phyloP scores from a whole-genome alignment of 2,797 vertebrate genomes.

The Rhinatrema bivittatum region DNA sequence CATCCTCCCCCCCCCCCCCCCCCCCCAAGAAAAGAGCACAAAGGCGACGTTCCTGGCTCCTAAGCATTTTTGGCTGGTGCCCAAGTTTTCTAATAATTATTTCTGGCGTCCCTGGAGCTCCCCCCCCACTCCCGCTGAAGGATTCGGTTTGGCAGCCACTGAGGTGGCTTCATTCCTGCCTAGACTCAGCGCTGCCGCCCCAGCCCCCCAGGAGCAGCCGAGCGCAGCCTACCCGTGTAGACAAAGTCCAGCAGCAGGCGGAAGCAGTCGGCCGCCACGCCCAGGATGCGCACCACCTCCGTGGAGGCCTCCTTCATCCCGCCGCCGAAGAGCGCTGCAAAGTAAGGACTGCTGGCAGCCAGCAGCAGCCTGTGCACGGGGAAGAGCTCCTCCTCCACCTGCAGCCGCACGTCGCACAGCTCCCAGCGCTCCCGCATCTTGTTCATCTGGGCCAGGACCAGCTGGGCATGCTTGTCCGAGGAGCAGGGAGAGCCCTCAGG shows the following conservation, averaged over 20 bases:
- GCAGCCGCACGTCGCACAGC: slow-evolving; percentile 87
- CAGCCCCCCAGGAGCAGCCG: no score
- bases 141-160: no score
- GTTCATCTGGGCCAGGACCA: slow-evolving; percentile 86
- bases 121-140: no score
- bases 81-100: no score
- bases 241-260: slow-evolving; percentile 85
- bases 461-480: slow-evolving; percentile 76
- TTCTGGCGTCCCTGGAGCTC: no score
- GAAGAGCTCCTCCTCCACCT: slow-evolving; percentile 72
- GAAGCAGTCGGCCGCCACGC: slow-evolving; percentile 79
- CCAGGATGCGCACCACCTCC: slow-evolving; percentile 81
- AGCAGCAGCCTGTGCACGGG: slow-evolving; percentile 83
- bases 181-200: no score
- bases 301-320: slow-evolving; percentile 85
- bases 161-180: no score
- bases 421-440: slow-evolving; percentile 74
- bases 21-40: no score
- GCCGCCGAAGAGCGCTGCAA: slow-evolving; percentile 82
- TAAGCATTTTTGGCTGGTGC: no score
- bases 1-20: no score
- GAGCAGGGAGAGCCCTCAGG: slow-evolving; percentile 40
- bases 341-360: slow-evolving; percentile 91
- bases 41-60: no score
- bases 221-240: slow-evolving; percentile 75